These are phyloP conservation scores for Xiphorhynchus elegans DNA, from an alignment of 2,113 vertebrate genomes.

Conservation along the genomic window DNA sequence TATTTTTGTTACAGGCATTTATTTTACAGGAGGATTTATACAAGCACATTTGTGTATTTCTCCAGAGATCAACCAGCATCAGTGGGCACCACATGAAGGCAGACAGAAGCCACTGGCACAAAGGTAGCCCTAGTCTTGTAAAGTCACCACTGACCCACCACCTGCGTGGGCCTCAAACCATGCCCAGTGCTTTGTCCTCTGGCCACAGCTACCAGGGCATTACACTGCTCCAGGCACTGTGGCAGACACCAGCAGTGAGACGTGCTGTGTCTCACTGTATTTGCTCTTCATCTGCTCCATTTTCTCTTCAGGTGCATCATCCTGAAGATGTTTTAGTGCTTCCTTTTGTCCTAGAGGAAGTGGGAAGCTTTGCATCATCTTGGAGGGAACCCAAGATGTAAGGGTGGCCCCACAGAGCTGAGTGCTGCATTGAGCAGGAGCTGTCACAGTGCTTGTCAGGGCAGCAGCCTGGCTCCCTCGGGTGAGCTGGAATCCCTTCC, in stretches of 20 bases:
- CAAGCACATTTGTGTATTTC: not conserved
- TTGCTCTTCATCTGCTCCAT: not conserved
- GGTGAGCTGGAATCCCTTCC: not conserved
- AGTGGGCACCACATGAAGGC: not conserved
- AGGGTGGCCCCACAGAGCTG: not conserved
- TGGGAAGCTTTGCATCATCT: not conserved
- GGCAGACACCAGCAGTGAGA: not conserved
- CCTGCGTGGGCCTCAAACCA: not conserved
- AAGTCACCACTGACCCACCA: not conserved
- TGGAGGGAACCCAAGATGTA: not conserved
- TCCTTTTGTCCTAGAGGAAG: not conserved
- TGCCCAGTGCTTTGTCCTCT: not conserved
- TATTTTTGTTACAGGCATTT: not conserved
- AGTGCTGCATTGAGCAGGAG: accelerated
- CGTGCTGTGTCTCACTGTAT: not conserved
- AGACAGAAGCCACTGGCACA: not conserved
- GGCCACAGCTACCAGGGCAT: not conserved
- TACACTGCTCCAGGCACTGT: accelerated
- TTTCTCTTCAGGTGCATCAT: not conserved
- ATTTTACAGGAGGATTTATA: not conserved
- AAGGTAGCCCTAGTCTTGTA: not conserved
- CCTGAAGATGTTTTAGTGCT: not conserved
- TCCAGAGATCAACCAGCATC: not conserved
- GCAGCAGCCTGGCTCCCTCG: not conserved
- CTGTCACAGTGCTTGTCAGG: not conserved